Evolutionary conservation across 1,140 invertebrate species (phyloP).

Genomic region (Drosophila simulans): DNA sequence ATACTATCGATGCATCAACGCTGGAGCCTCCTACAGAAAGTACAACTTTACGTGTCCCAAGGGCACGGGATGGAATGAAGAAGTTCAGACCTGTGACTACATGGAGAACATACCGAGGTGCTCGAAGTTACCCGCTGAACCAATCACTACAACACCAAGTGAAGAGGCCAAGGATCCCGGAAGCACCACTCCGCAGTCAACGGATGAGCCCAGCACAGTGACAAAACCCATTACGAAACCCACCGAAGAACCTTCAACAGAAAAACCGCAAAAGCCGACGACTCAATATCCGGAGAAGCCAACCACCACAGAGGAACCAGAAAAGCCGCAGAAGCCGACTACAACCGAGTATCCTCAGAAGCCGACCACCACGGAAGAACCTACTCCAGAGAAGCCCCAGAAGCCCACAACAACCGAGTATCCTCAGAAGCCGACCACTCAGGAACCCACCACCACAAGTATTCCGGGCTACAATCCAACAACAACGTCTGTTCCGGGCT

Average conservation of each 20-base stretch:
- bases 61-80: slow-evolving; percentile 88
- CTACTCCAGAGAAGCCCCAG: neutral
- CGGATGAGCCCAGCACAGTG: slow-evolving; percentile 65
- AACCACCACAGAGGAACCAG: slow-evolving; percentile 13
- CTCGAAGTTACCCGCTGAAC: slow-evolving; percentile 28
- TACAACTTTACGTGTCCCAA: slow-evolving; percentile 88
- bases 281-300: slow-evolving; percentile 12
- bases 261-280: slow-evolving; percentile 18
- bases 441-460: slow-evolving; percentile 35
- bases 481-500: slow-evolving; percentile 32
- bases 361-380: slow-evolving; percentile 17
- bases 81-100: slow-evolving; percentile 74
- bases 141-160: slow-evolving; percentile 50
- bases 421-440: slow-evolving; percentile 27
- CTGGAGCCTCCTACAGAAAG: slow-evolving; percentile 85
- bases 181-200: slow-evolving; percentile 82
- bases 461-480: slow-evolving; percentile 37
- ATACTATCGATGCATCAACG: slow-evolving; percentile 88
- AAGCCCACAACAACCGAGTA: slow-evolving; percentile 34
- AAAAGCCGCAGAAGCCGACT: slow-evolving; percentile 5
- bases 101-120: slow-evolving; percentile 45
- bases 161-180: slow-evolving; percentile 66
- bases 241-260: slow-evolving; percentile 14
- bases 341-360: slow-evolving; percentile 17
- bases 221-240: slow-evolving; percentile 36